A percentile compares a stretch with the other conserved stretches of the same genome.
Conservation (phyloP, 2,888 invertebrate species). For the Leptopilina myrica region DNA sequence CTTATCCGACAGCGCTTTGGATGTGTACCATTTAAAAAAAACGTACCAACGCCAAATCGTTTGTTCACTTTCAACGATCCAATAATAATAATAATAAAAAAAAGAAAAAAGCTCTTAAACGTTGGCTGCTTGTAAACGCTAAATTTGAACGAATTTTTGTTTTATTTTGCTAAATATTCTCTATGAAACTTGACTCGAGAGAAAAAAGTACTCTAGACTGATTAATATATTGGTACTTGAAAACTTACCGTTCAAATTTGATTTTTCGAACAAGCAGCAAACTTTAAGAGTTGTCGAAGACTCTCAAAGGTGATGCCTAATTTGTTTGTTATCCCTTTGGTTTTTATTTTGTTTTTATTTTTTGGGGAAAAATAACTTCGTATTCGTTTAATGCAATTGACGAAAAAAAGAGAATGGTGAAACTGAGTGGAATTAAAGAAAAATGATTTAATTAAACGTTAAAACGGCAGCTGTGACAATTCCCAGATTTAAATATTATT, state of each 20-base stretch:
- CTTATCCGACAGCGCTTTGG: slow-evolving; percentile 64
- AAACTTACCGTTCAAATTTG: slow-evolving; percentile 15
- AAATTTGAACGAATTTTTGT: slow-evolving; percentile 36
- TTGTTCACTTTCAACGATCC: slow-evolving; percentile 48
- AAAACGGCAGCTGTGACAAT: slow-evolving; percentile 67
- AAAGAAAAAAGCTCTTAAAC: slow-evolving; percentile 43
- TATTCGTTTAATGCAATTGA: slow-evolving; percentile 26
- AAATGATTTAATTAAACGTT: slow-evolving; percentile 37
- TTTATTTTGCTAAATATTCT: background rate
- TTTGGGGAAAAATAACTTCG: slow-evolving; percentile 26
- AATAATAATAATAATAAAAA: slow-evolving; percentile 36
- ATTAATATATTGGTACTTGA: slow-evolving; percentile 9
- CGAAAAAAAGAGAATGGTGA: slow-evolving; percentile 37
- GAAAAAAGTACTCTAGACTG: slow-evolving; percentile 5
- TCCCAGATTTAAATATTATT: slow-evolving; percentile 66
- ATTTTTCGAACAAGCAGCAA: background rate
- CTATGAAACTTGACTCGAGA: background rate
- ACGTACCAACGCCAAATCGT: slow-evolving; percentile 21
- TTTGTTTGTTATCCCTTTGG: slow-evolving; percentile 16
- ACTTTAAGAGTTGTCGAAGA: slow-evolving; percentile 11
- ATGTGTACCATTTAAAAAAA: slow-evolving; percentile 47
- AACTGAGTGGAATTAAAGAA: background rate
- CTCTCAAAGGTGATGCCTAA: slow-evolving; percentile 32
- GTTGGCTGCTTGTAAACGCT: slow-evolving; percentile 51
- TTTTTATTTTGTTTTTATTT: background rate